Evolutionary conservation across 2,797 vertebrate species (phyloP).

Genomic region (Alcedo atthis): DNA sequence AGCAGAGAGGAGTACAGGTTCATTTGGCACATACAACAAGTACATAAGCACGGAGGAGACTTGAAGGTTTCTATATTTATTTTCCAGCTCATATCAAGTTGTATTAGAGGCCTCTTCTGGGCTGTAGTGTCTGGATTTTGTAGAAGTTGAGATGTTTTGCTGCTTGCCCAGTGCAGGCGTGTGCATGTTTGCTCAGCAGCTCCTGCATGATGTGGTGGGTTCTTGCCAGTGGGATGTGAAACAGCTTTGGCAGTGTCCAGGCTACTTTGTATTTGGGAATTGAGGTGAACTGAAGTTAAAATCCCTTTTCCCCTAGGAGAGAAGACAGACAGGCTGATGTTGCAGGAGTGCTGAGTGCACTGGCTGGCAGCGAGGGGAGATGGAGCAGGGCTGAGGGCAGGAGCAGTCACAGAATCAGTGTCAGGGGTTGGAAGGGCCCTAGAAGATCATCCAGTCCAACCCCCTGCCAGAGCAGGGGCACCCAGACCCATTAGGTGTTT

Average conservation of each 20-base stretch:
- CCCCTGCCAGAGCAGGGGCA: no score
- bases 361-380: background rate
- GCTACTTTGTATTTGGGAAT: background rate
- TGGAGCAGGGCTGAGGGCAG: rapidly evolving
- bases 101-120: background rate
- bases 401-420: background rate
- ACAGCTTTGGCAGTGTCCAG: background rate
- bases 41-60: background rate
- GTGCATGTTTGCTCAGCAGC: background rate
- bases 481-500: background rate
- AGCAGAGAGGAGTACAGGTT: background rate
- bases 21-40: background rate
- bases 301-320: no score
- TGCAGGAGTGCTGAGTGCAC: background rate
- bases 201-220: background rate
- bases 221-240: background rate
- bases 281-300: background rate
- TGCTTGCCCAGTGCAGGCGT: background rate
- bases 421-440: no score
- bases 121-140: background rate
- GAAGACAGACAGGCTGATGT: background rate
- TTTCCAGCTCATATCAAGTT: background rate
- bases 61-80: background rate
- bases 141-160: background rate
- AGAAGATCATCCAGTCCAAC: no score